phyloP scores from a whole-genome alignment of 2,888 invertebrate species.

The Apomyelois bistriatella region DNA sequence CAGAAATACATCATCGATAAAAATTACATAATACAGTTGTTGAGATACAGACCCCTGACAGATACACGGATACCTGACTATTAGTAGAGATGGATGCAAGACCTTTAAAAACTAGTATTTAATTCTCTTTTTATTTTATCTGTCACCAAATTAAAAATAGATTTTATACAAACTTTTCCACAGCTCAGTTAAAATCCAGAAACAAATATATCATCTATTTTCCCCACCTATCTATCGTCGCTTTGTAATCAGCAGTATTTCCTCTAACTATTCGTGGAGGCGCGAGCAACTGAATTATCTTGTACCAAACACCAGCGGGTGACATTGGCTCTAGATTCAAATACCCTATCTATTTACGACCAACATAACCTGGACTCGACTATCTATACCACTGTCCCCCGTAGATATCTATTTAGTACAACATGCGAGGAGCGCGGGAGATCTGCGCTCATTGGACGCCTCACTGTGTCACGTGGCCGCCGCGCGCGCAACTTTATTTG shows the following conservation, averaged over 20 bases:
- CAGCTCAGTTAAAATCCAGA: background rate
- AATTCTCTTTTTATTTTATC: no score
- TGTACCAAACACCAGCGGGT: constrained; percentile 44
- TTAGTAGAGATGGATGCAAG: no score
- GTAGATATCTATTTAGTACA: no score
- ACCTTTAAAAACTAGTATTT: no score
- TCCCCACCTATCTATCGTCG: background rate
- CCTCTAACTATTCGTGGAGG: constrained; percentile 27
- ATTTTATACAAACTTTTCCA: no score
- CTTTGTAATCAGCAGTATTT: background rate
- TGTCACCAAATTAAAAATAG: no score
- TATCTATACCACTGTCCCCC: constrained; percentile 13
- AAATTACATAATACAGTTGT: no score
- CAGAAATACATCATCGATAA: no score
- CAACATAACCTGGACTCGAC: constrained; percentile 29
- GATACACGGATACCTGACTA: no score
- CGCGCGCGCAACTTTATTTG: constrained; percentile 73
- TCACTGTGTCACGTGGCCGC: constrained; percentile 74
- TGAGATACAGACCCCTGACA: no score
- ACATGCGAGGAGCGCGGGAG: constrained; percentile 21
- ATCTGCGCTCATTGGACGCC: constrained; percentile 39
- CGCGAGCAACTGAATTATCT: constrained; percentile 44
- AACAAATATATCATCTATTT: background rate
- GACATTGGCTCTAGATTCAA: constrained; percentile 73
- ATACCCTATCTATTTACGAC: constrained; percentile 43